Evolutionary conservation across 2,113 vertebrate species (phyloP), one percentile per base, ranked within the genome.

Genomic region (Cathartes aura): DNA sequence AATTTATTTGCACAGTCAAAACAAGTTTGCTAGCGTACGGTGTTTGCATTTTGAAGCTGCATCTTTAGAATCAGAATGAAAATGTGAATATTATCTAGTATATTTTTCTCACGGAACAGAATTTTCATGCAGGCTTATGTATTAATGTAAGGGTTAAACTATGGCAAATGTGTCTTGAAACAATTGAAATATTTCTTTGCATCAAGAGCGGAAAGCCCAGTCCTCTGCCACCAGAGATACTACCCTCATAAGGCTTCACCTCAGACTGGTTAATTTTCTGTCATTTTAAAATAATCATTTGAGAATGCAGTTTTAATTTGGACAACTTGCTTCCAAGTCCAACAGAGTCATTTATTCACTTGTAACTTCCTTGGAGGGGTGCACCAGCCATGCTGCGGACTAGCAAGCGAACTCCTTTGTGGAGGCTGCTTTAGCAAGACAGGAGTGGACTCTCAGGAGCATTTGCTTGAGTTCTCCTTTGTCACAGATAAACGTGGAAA

Each of bases 11-110:
- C 26, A 36, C 34, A 38, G 59, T 56, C 9, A 16, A 67, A 85
- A 42, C 0, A 10, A 88, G 52, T 64, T 86, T 88, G 29, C 5
- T 23, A 6, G 23, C 0, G 0, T 36, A 9, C 47, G 60, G 53
- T 2, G 3, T 40, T 88, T 87, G 45, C 8, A 1, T 82, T 48
- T 23, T 48, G 59, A n/a, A 70, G 64, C 26, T 67, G 10, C 68
- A 45, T 87, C 64, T 89, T 93, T 22, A 76, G 82, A 73, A 82
- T 63, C 20, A 16, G 24, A 63, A 71, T 50, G 47, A 56, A 90
- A 90, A 72, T 63, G 32, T 8, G 4, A 56, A 14, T 70, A 36
- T 62, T 60, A 26, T n/a, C 45, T 70, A 45, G 19, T 66, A 5
- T 58, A 15, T 56, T 83, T 72, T 86, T 86, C 47, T 62, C 23